Conservation (phyloP, 2,888 invertebrate species). For the Ametastegia equiseti region DNA sequence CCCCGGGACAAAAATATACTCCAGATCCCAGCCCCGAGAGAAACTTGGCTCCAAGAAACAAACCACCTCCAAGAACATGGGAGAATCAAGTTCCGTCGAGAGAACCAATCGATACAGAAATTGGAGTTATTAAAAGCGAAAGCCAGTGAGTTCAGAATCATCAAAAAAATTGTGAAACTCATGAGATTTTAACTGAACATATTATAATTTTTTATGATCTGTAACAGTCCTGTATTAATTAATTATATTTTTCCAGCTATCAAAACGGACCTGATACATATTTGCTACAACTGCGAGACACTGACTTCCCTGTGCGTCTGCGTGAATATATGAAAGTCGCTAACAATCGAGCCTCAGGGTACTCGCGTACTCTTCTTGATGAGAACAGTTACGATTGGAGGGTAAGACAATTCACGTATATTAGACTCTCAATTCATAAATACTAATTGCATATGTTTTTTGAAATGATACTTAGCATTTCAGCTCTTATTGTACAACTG, state of each 20-base stretch:
- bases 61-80: slow-evolving; percentile 78
- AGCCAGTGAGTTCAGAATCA: slow-evolving; percentile 85
- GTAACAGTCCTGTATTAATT: too few species aligned
- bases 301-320: slow-evolving; percentile 95
- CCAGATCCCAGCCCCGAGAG: slow-evolving; percentile 87
- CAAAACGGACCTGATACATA: slow-evolving; percentile 98
- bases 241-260: slow-evolving; percentile 80
- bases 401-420: slow-evolving; percentile 76
- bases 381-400: slow-evolving; percentile 85
- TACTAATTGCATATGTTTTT: neutral
- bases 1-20: slow-evolving; percentile 89
- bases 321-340: slow-evolving; percentile 98
- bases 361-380: slow-evolving; percentile 82
- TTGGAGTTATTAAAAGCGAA: slow-evolving; percentile 88
- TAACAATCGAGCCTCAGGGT: slow-evolving; percentile 85
- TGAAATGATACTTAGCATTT: neutral
- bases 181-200: neutral
- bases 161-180: neutral
- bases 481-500: neutral
- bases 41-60: slow-evolving; percentile 65
- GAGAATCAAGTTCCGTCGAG: slow-evolving; percentile 86
- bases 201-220: too few species aligned
- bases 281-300: slow-evolving; percentile 94
- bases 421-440: neutral
- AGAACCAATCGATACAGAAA: slow-evolving; percentile 90